phyloP scores from a whole-genome alignment of 1,140 invertebrate species.

The Wasmannia auropunctata region DNA sequence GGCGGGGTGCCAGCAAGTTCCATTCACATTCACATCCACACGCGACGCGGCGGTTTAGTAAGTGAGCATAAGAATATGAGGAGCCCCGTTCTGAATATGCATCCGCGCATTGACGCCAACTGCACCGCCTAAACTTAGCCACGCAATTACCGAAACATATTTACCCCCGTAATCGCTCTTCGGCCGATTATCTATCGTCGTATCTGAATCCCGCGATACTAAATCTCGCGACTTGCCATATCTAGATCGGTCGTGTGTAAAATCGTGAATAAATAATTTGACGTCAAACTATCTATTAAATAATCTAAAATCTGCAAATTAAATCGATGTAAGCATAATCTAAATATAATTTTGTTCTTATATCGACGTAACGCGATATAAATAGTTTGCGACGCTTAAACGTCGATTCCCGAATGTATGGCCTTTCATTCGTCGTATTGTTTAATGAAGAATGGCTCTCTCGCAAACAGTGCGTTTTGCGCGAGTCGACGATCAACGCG shows the following conservation, averaged over 20 bases:
- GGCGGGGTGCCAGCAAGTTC: slow-evolving; percentile 84
- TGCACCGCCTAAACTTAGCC: slow-evolving; percentile 84
- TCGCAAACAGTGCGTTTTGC: neutral
- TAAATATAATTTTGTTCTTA: neutral
- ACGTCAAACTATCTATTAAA: neutral
- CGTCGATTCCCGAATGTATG: neutral
- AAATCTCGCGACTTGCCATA: neutral
- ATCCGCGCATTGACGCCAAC: slow-evolving; percentile 85
- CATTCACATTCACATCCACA: slow-evolving; percentile 82
- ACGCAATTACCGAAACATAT: slow-evolving; percentile 84
- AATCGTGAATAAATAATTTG: neutral
- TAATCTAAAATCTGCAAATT: neutral
- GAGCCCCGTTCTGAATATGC: slow-evolving; percentile 84
- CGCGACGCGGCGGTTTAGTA: slow-evolving; percentile 69
- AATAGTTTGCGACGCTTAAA: neutral
- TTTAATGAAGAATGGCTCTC: neutral
- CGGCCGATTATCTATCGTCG: slow-evolving; percentile 62
- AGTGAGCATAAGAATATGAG: slow-evolving; percentile 82
- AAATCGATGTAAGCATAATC: neutral
- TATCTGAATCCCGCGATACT: neutral
- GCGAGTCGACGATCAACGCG: neutral
- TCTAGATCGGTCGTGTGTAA: neutral
- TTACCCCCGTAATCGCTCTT: slow-evolving; percentile 78
- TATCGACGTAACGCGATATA: neutral
- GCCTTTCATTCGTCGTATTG: neutral